Base-by-base conservation (phyloP, 2,113 vertebrate genomes). In the Pampusana beccarii region DNA sequence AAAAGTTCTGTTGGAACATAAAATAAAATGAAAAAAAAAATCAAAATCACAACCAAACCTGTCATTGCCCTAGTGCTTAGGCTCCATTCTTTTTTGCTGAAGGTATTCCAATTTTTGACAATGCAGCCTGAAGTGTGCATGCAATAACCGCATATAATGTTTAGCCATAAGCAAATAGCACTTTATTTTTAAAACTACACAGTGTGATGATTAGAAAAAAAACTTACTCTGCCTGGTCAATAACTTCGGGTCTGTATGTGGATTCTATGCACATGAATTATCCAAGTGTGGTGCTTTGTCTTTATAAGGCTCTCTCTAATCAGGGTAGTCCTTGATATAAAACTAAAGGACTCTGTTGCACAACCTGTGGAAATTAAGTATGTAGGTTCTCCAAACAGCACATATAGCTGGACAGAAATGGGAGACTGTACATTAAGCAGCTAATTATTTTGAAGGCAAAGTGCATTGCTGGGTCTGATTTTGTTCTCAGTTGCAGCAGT, bases 11-110 rank as follows among this genome's bases (percentile, higher is more conserved):
- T 94, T 96, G 95, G 96, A 97, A 98, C 36, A 34, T 72, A 97
- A 95, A 98, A 98, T 98, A 97, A 98, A 98, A 98, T 89, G 28
- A 36, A 91, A 96, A 94, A 82, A 85, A 89, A 74, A 81, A 36
- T 26, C 13, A 20, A 56, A 25, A 17, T 6, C 26, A 77, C 24
- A 86, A 73, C 25, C 54, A 86, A 92, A 86, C 34, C 25, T 87
- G 13, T 89, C 57, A 87, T 95, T 97, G 81, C 96, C 97, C 94
- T 94, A 97, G 89, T 94, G 84, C 75, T 97, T 97, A 97, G 97
- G 95, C 80, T 98, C 88, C 79, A 97, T 97, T 64, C 51, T 93
- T 96, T 93, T 94, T 82, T 80, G 50, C n/a, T 80, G 70, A 90
- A 97, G 60, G n/a, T 92, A 90, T 92, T 96, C 78, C 92, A 86